Conservation (phyloP, 2,797 vertebrate genomes). For the Scarus forsteni region DNA sequence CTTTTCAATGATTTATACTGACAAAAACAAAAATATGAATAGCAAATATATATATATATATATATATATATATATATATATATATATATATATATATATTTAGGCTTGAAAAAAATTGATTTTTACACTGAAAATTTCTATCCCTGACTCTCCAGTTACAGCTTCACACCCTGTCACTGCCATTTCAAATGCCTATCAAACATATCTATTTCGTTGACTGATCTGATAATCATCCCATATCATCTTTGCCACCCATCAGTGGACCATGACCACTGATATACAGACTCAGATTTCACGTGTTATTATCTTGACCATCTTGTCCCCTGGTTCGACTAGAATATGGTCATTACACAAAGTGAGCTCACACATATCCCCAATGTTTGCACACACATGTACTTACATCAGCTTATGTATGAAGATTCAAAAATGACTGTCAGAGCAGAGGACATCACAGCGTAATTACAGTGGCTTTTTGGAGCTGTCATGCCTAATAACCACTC, state of each 20-base stretch:
- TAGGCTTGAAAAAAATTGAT: too few relatives aligned
- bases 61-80: too few relatives aligned
- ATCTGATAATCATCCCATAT: constrained; percentile 32
- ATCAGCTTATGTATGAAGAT: constrained; percentile 2
- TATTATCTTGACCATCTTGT: constrained; percentile 32
- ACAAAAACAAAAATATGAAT: too few relatives aligned
- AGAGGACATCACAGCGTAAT: constrained; percentile 3
- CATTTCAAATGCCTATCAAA: constrained; percentile 10
- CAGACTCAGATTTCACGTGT: constrained; percentile 21
- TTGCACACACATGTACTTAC: not conserved
- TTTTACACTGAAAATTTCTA: not conserved
- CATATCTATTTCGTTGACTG: not conserved
- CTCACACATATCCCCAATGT: not conserved
- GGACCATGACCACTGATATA: not conserved
- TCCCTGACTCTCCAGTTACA: not conserved
- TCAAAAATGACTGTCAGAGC: constrained; percentile 2
- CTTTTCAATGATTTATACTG: too few relatives aligned
- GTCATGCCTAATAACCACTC: constrained; percentile 38
- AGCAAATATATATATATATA: too few relatives aligned
- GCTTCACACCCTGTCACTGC: not conserved
- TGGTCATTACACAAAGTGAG: constrained; percentile 18
- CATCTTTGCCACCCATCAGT: not conserved
- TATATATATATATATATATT: too few relatives aligned
- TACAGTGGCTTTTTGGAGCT: constrained; percentile 13
- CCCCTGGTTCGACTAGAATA: constrained; percentile 9